Conservation (phyloP, 2,888 invertebrate species). For the Dryococelus australis region DNA sequence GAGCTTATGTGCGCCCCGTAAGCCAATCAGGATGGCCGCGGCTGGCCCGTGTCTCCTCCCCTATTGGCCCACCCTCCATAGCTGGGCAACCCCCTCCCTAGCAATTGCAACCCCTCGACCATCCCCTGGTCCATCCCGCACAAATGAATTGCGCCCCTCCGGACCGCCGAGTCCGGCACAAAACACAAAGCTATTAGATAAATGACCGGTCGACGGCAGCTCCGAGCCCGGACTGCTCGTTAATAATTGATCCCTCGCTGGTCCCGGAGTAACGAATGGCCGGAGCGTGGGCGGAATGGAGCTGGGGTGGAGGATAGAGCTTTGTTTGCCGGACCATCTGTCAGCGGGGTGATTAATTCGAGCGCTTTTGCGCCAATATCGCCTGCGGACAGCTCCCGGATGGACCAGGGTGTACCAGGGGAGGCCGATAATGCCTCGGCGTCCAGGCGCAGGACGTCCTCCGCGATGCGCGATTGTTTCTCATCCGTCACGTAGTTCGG, state of each 20-base stretch:
- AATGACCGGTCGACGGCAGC: slow-evolving; percentile 40
- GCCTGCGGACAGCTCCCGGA: neutral
- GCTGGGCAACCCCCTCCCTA: neutral
- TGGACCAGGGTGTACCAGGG: no score
- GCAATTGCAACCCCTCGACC: neutral
- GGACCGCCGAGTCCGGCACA: slow-evolving; percentile 4
- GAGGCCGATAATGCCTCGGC: no score
- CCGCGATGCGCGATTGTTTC: slow-evolving; percentile 6
- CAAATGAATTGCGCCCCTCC: slow-evolving; percentile 21
- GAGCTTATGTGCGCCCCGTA: slow-evolving; percentile 27
- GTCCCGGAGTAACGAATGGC: slow-evolving; percentile 40
- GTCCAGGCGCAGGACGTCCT: neutral
- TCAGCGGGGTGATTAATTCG: slow-evolving; percentile 26
- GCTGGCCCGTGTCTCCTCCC: neutral
- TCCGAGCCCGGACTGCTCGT: slow-evolving; percentile 33
- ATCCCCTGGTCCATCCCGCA: neutral
- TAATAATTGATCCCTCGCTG: slow-evolving; percentile 41
- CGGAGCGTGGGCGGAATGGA: no score
- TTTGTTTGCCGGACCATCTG: slow-evolving; percentile 27
- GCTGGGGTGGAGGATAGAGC: neutral
- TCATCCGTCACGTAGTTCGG: neutral
- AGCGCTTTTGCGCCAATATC: slow-evolving; percentile 21
- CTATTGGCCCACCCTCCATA: neutral
- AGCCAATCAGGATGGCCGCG: slow-evolving; percentile 25
- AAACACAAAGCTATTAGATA: slow-evolving; percentile 38